phyloP scores from a whole-genome alignment of 2,113 vertebrate genomes.

The Oenanthe oenanthe region DNA sequence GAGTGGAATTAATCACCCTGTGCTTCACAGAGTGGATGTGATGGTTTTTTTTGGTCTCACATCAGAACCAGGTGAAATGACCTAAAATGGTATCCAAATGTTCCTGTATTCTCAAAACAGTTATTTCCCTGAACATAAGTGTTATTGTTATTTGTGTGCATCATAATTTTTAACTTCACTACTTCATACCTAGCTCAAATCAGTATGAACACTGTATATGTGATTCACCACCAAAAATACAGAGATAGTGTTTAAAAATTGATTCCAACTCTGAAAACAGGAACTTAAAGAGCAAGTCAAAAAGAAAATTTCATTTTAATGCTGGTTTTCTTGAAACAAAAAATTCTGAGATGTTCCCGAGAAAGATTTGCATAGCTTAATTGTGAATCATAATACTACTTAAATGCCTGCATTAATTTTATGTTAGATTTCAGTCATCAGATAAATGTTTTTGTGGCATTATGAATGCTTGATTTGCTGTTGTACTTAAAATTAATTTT shows the following conservation, averaged over 20 bases:
- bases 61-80: neutral
- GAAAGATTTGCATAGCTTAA: neutral
- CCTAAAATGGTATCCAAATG: neutral
- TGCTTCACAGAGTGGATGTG: fast-evolving
- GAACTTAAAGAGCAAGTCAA: neutral
- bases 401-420: conserved; percentile 38
- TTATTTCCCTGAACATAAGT: neutral
- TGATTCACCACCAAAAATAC: neutral
- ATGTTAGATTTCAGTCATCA: conserved; percentile 17
- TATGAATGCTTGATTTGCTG: conserved; percentile 28
- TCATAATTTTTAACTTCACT: neutral
- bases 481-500: conserved; percentile 16
- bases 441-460: conserved; percentile 41
- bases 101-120: neutral
- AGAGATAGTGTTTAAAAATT: neutral
- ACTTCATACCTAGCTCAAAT: neutral
- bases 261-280: neutral
- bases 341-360: neutral
- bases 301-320: neutral
- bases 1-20: neutral
- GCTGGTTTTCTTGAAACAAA: neutral
- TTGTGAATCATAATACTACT: conserved; percentile 3
- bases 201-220: neutral
- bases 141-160: neutral
- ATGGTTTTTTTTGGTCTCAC: neutral